Evolutionary conservation across 2,888 invertebrate genomes (phyloP).

Genomic region (Mellilla xanthometata): DNA sequence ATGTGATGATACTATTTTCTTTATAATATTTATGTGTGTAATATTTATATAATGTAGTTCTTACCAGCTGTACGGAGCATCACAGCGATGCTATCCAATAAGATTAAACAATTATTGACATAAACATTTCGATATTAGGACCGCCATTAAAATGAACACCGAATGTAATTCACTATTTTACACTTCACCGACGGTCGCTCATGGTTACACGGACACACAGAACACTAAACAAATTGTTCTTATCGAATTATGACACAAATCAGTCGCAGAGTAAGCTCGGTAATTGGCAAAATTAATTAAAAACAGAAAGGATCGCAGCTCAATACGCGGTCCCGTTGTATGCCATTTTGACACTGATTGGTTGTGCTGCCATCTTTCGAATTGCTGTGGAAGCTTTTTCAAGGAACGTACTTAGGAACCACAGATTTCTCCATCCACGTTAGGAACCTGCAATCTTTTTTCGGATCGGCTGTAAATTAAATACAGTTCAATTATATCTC

Average conservation of each 20-base stretch:
- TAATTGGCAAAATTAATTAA: constrained; percentile 20
- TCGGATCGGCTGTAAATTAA: too few relatives aligned
- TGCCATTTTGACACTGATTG: constrained; percentile 19
- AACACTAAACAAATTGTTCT: constrained; percentile 43
- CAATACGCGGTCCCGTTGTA: constrained; percentile 20
- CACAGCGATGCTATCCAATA: constrained; percentile 46
- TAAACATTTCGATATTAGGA: constrained; percentile 59
- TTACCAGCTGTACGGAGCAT: constrained; percentile 60
- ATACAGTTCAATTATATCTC: too few relatives aligned
- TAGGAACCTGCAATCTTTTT: too few relatives aligned
- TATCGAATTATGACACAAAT: constrained; percentile 53
- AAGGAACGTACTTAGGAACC: too few relatives aligned
- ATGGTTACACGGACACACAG: constrained; percentile 23
- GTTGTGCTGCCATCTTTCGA: not conserved
- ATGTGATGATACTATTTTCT: constrained; percentile 1
- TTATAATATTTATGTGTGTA: not conserved
- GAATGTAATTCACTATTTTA: constrained; percentile 56
- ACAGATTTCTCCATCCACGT: too few relatives aligned
- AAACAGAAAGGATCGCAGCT: constrained; percentile 18
- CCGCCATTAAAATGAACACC: constrained; percentile 64
- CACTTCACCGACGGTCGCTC: constrained; percentile 39
- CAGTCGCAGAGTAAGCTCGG: constrained; percentile 63
- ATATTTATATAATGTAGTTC: constrained; percentile 33
- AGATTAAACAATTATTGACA: constrained; percentile 47
- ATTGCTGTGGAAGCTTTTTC: too few relatives aligned